Base-by-base conservation (phyloP, 2,797 vertebrate genomes). In the Tapirus indicus region DNA sequence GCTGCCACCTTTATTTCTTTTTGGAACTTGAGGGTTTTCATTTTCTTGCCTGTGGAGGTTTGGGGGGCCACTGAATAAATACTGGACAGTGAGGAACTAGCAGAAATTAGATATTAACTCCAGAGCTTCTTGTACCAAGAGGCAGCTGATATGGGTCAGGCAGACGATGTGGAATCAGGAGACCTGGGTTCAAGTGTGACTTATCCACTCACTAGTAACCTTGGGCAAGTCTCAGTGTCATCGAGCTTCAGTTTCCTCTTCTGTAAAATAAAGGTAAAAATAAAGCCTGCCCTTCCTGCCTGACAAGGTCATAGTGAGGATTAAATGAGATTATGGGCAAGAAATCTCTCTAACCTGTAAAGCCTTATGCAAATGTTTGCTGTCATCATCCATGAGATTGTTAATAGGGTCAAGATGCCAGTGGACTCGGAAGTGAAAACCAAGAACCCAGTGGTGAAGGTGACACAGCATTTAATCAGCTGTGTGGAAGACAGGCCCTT, bases 381-480 rank as follows among this genome's bases (percentile, higher is more conserved):
- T 72, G 49, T 94, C 68, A 47, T 82, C 35, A 29, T 35, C 44
- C 16, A 29, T 5, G 29, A 41, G 35, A 49, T 71, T 32, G 12
- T 88, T 88, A 80, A 27, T 52, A 74, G 35, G 10, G 72, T 69
- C 38, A 58, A 64, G 75, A 75, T 66, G 62, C 83, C 89, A 21
- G 64, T 17, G 21, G 16, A 60, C 82, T 89, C n/a, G 56, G 92
- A 96, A 88, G 60, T 88, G 78, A 94, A 97, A 93, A 64, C 79
- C 32, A 72, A 93, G 86, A 82, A 49, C 44, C 47, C 47, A 6
- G 52, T 44, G 82, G 74, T 2, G 14, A 93, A 88, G 21, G 32
- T 83, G 75, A 94, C 47, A 60, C 64, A 64, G 74, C 44, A 52
- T 82, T 93, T 78, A n/a, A n/a, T 77, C 58, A 44, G 35, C 77